Conservation (phyloP, 2,888 invertebrate species). For the Pachymerium ferrugineum region DNA sequence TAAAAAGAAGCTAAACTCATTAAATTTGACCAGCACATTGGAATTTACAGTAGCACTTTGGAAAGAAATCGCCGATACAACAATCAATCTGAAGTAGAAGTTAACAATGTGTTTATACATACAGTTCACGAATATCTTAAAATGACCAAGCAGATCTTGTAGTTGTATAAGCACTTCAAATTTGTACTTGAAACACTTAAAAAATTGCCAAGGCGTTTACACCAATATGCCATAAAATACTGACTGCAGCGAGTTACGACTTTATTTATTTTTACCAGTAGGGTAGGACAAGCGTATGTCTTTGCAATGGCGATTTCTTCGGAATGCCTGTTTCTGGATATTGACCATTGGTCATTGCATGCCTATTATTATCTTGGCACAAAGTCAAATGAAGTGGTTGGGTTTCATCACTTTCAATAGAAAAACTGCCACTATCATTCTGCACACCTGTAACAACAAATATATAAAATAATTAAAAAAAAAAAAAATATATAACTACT, state of each 20-base stretch:
- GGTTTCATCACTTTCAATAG: conserved; percentile 36
- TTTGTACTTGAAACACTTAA: background rate
- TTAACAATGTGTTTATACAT: background rate
- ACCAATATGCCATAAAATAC: background rate
- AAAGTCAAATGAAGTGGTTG: conserved; percentile 20
- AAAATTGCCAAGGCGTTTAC: conserved; percentile 16
- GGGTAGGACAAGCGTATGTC: background rate
- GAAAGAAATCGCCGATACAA: conserved; percentile 27
- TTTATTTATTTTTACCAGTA: background rate
- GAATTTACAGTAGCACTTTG: conserved; percentile 24
- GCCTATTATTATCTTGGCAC: conserved; percentile 9
- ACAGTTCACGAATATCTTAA: background rate
- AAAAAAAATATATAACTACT: background rate
- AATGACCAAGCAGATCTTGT: conserved; percentile 1
- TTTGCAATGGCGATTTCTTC: conserved; percentile 16
- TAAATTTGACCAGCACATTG: background rate
- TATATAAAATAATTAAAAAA: conserved; percentile 18
- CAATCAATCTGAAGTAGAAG: conserved; percentile 9
- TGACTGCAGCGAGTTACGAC: conserved; percentile 1
- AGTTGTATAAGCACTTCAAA: conserved; percentile 12
- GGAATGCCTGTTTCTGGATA: conserved; percentile 28
- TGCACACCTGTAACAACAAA: conserved; percentile 35
- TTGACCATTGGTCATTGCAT: background rate
- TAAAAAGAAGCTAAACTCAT: background rate
- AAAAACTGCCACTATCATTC: conserved; percentile 38